Conservation (phyloP, 37 sponge, comb jelly and placozoan genomes). For the Cladorhizidae sp. region DNA sequence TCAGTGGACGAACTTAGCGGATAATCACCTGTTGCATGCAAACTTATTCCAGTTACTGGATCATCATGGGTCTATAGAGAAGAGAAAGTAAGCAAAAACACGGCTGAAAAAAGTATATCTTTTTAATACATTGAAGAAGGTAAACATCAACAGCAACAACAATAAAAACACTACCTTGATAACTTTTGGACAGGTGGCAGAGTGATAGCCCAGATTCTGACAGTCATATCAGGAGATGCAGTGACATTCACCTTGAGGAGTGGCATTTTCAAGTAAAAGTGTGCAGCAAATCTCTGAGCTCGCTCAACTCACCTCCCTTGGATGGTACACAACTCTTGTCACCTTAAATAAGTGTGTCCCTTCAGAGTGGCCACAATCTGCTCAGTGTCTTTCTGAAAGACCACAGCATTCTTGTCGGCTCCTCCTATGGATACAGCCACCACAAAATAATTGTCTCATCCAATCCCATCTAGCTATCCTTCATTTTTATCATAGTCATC, state of each 20-base stretch:
- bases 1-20: slow-evolving; percentile 88
- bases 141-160: too few species aligned
- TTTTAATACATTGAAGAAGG: too few species aligned
- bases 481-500: too few species aligned
- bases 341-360: slow-evolving; percentile 98
- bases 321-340: slow-evolving; percentile 87
- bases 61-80: slow-evolving; percentile 94
- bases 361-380: slow-evolving; percentile 90
- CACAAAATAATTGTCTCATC: too few species aligned
- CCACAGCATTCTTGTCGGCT: slow-evolving; percentile 91
- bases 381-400: slow-evolving; percentile 86
- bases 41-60: slow-evolving; percentile 92
- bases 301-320: slow-evolving; percentile 72
- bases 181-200: slow-evolving; percentile 37
- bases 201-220: slow-evolving; percentile 85
- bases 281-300: too few species aligned
- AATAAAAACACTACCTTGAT: too few species aligned
- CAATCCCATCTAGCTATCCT: too few species aligned
- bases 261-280: too few species aligned
- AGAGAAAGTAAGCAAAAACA: not conserved
- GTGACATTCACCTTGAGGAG: slow-evolving; percentile 80
- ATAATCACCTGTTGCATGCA: slow-evolving; percentile 98
- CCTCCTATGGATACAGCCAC: slow-evolving; percentile 57
- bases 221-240: slow-evolving; percentile 90
- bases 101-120: not conserved